Conservation (phyloP, 2,113 vertebrate genomes). For the Penelope pileata region DNA sequence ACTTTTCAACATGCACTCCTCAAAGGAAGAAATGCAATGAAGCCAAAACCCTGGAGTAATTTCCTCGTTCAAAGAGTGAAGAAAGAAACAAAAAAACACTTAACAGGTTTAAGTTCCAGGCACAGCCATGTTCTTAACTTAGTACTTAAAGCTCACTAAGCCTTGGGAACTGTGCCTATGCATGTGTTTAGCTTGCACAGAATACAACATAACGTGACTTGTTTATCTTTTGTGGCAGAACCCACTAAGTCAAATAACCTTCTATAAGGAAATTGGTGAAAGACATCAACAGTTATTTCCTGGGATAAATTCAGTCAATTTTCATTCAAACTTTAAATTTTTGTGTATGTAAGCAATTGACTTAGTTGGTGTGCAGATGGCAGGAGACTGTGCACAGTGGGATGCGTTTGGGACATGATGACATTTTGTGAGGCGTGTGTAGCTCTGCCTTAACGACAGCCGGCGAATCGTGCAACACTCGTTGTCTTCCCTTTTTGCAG, state of each 20-base stretch:
- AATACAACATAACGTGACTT: accelerated
- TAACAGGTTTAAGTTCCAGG: not conserved
- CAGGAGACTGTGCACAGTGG: not conserved
- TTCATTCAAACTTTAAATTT: not conserved
- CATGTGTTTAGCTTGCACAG: not conserved
- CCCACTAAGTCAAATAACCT: not conserved
- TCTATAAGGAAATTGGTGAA: not conserved
- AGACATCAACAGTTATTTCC: accelerated
- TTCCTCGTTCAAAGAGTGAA: too few species aligned
- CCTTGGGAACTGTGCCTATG: not conserved
- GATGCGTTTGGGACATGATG: accelerated
- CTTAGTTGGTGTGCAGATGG: accelerated
- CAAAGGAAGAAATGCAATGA: not conserved
- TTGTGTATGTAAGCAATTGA: accelerated
- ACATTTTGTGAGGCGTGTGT: accelerated
- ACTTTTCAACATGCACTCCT: not conserved
- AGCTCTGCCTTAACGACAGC: not conserved
- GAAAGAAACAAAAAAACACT: not conserved
- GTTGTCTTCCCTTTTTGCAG: not conserved
- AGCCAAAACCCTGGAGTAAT: not conserved
- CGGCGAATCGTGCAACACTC: accelerated
- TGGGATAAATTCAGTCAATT: not conserved
- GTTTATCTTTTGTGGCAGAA: not conserved
- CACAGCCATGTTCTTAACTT: accelerated
- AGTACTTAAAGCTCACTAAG: not conserved